Base-by-base conservation (phyloP, 2,888 invertebrate species). In the Chymomyza caudatula region DNA sequence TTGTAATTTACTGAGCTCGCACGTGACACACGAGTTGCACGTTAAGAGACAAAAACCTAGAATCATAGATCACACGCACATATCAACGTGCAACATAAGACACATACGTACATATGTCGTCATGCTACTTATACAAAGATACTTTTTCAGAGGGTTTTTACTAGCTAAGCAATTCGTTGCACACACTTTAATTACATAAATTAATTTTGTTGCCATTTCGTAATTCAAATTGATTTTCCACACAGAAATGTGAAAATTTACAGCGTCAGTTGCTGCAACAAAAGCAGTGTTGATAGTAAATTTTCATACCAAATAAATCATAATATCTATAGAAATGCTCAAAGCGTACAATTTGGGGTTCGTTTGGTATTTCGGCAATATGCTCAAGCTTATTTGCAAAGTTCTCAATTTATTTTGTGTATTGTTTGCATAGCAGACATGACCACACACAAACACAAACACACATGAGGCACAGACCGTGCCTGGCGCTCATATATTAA, bases 1-100 rank as follows among this genome's bases (percentile, higher is more conserved):
- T 87, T 87, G 85, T 86, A 87, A 87, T 87, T 86, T 86, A 87
- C 87, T 78, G 77, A 83, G 79, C 73, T 70, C 74, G 71, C 77
- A 87, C 86, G 86, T 87, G 86, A 87, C 85, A 85, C 81, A 86
- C 85, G 86, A 87, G 83, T 69, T 73, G 71, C 76, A 85, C 85
- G 77, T 85, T 76, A 56, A 60, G 57, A 51, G 51, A 54, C 51
- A 60, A 60, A 25, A 53, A 53, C 29, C 64, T 55, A 54, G 60
- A 62, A 22, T 19, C 60, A 68, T 58, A 63, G 62, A 79, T 73
- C 70, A 64, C 74, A 77, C 60, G 29, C 37, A 49, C 42, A 42
- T 2, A 57, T 6, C 22, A 37, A 23, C 42, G 37, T 51, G 53
- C 53, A 51, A 11, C 29, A 37, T 37, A 37, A 11, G 4, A 3